Percentiles rank a stretch among this genome's conserved stretches.
These are phyloP conservation scores for Toxonevra muliebris DNA, from an alignment of 2,888 invertebrate genomes.

Conservation along the genomic window DNA sequence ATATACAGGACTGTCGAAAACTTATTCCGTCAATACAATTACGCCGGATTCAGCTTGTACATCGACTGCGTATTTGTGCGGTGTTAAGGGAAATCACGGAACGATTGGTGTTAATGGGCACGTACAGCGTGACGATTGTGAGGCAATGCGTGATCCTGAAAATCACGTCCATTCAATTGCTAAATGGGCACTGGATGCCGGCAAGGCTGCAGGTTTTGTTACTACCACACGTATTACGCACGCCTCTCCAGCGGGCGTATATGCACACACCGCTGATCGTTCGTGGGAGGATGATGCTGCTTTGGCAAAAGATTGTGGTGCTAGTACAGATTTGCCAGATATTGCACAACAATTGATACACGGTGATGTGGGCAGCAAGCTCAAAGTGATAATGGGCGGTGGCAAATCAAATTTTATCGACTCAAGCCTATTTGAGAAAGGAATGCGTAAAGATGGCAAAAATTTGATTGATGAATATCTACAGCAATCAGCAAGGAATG, in stretches of 20 bases:
- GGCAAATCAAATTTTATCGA: constrained; percentile 75
- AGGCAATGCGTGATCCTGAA: constrained; percentile 67
- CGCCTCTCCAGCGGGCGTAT: constrained; percentile 77
- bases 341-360: constrained; percentile 75
- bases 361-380: constrained; percentile 73
- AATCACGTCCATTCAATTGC: constrained; percentile 76
- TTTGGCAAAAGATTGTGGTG: constrained; percentile 64
- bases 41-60: constrained; percentile 67
- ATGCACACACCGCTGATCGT: constrained; percentile 68
- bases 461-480: constrained; percentile 76
- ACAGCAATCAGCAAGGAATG: constrained; percentile 62
- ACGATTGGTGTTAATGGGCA: constrained; percentile 79
- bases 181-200: constrained; percentile 75
- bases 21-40: constrained; percentile 78
- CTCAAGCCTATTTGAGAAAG: constrained; percentile 65
- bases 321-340: constrained; percentile 69
- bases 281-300: constrained; percentile 77
- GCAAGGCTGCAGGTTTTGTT: constrained; percentile 73
- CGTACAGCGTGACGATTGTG: constrained; percentile 73
- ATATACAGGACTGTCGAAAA: constrained; percentile 75
- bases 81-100: constrained; percentile 80
- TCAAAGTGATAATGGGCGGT: constrained; percentile 82
- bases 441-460: constrained; percentile 68
- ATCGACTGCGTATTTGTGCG: constrained; percentile 67
- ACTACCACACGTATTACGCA: constrained; percentile 84